phyloP scores from a whole-genome alignment of 2,797 vertebrate species.

The Crenichthys baileyi region DNA sequence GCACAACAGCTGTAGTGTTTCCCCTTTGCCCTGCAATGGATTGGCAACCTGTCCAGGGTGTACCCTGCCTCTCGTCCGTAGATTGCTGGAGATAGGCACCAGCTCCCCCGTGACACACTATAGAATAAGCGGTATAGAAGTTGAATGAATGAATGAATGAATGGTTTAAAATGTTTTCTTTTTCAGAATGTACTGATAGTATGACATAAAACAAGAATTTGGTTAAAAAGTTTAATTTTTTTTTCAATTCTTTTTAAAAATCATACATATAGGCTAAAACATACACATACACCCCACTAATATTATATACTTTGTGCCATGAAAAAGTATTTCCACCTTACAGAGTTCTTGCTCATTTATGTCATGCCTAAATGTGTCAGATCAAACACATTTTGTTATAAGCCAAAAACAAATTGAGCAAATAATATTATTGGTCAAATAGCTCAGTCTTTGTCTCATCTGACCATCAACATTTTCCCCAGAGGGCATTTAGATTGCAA shows the following conservation, averaged over 20 bases:
- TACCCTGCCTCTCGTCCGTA: no score
- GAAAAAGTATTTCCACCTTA: not conserved
- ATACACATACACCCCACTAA: not conserved
- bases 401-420: not conserved
- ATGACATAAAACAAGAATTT: not conserved
- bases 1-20: no score
- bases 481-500: not conserved
- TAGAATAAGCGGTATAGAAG: no score
- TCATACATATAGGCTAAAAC: not conserved
- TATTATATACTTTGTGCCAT: not conserved
- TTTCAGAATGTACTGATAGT: not conserved
- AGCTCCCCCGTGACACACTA: no score
- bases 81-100: no score
- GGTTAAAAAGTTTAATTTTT: not conserved
- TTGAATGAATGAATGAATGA: no score
- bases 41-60: no score
- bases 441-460: no score
- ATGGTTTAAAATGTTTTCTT: not conserved
- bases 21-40: no score
- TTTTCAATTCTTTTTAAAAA: not conserved
- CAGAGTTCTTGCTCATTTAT: not conserved
- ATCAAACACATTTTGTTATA: not conserved
- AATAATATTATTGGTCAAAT: not conserved
- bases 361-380: not conserved
- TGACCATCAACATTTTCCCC: not conserved